phyloP scores from a whole-genome alignment of 2,888 invertebrate species.

The Lamproptera curius region DNA sequence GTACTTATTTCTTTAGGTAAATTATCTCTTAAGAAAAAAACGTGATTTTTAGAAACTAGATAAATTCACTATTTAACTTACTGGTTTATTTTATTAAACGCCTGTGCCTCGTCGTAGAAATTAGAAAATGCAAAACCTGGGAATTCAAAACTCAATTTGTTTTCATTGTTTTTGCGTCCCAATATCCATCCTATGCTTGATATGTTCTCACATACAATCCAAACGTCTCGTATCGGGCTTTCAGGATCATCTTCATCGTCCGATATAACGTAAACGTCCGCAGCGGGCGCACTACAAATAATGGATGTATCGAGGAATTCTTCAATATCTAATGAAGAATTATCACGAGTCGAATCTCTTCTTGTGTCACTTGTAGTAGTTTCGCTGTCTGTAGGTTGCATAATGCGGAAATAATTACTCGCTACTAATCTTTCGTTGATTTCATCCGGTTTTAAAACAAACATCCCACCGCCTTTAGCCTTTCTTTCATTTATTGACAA shows the following conservation, averaged over 20 bases:
- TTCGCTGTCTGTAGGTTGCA: slow-evolving; percentile 3
- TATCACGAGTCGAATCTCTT: neutral
- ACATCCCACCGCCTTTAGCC: slow-evolving; percentile 46
- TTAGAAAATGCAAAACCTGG: slow-evolving; percentile 54
- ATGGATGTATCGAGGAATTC: slow-evolving; percentile 39
- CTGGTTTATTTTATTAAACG: slow-evolving; percentile 55
- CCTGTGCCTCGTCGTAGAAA: slow-evolving; percentile 48
- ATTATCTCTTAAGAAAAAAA: neutral
- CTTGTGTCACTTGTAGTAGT: neutral
- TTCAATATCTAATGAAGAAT: slow-evolving; percentile 39
- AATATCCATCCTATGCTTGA: slow-evolving; percentile 49
- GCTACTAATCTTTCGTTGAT: slow-evolving; percentile 53
- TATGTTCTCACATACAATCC: slow-evolving; percentile 50
- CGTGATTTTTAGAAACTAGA: neutral
- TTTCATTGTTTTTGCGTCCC: slow-evolving; percentile 38
- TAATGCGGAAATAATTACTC: slow-evolving; percentile 10
- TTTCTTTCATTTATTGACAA: slow-evolving; percentile 28
- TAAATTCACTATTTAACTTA: slow-evolving; percentile 40
- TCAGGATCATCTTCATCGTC: slow-evolving; percentile 33
- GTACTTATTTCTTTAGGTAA: neutral
- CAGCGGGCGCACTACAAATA: slow-evolving; percentile 30
- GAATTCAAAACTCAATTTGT: slow-evolving; percentile 52
- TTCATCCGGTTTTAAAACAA: slow-evolving; percentile 66
- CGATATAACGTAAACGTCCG: slow-evolving; percentile 34
- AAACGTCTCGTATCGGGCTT: slow-evolving; percentile 36